These are phyloP conservation scores for Tenrec ecaudatus DNA, from an alignment of 2,113 vertebrate genomes.

Conservation along the genomic window DNA sequence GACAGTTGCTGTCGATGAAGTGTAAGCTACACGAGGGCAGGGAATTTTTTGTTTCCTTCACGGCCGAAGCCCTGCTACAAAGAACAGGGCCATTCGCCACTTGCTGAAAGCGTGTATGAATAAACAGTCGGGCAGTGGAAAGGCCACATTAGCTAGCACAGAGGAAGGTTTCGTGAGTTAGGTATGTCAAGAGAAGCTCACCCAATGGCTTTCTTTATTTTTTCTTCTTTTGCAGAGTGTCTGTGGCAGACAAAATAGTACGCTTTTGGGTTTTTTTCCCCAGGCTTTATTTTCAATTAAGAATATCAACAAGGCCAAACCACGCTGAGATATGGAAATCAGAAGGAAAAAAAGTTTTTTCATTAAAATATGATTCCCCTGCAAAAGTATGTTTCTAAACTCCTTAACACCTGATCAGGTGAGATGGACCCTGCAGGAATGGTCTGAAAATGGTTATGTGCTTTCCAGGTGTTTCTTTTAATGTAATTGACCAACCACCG, in stretches of 20 bases:
- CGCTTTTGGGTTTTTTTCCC: no score
- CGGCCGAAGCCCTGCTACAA: not conserved
- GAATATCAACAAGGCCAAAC: conserved; percentile 24
- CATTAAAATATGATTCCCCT: not conserved
- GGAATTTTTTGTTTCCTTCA: not conserved
- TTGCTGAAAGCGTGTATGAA: not conserved
- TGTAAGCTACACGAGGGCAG: not conserved
- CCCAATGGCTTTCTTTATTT: not conserved
- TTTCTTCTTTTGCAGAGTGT: no score
- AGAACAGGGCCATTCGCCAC: not conserved
- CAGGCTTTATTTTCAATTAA: conserved; percentile 16
- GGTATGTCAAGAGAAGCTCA: not conserved
- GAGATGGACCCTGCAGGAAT: conserved; percentile 1
- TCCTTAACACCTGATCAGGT: conserved; percentile 21
- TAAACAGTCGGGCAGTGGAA: not conserved
- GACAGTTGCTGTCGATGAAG: not conserved
- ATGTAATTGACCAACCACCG: conserved; percentile 26
- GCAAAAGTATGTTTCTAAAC: not conserved
- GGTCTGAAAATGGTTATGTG: conserved; percentile 4
- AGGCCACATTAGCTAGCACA: not conserved
- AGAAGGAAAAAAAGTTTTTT: conserved; percentile 25
- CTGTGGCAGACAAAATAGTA: no score
- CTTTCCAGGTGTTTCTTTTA: not conserved
- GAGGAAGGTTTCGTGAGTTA: conserved; percentile 4
- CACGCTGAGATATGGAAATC: not conserved